Base-by-base conservation (phyloP, 92 coral and sea anemone species). In the Nematostella vectensis region DNA sequence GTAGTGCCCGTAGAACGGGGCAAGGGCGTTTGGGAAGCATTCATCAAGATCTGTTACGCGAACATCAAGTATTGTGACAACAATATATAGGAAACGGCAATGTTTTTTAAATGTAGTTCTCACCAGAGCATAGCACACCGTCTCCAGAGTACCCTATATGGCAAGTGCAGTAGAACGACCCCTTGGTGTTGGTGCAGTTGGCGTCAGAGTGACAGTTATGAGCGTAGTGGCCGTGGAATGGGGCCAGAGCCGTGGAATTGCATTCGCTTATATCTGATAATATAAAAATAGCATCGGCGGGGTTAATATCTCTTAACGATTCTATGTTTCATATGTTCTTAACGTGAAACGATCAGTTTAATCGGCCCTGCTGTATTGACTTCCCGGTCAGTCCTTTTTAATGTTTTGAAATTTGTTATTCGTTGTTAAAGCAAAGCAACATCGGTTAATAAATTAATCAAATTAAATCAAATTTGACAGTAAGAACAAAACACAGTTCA, bases 161-260 rank as follows among this genome's bases (percentile, higher is more conserved):
- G 48, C 77, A 76, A 11, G 81, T 59, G 29, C 80, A 68, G 68
- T 38, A 75, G 70, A 68, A 75, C 55, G 77, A 61, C 15, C 77
- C 81, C 56, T 68, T 68, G 39, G 81, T 74, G 68, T 74, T 74
- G 62, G 81, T 74, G 43, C 81, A 74, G 69, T 67, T 67, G 27
- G 81, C 54, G 50, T 74, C 75, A 65, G 26, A 31, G 54, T 75
- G 82, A 54, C 82, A 75, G 64, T 75, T 75, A 25, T 74, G 74
- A 13, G 69, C 59, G 27, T 57, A 54, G 49, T 71, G 74, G 11
- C 31, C 65, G 65, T 71, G 73, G 11, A 42, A 23, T 15, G 31
- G 28, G 21, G 84, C 68, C 2, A 78, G 66, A 19, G 37, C 74
- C 11, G 27, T 57, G 9, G 78, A 12, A 6, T 43, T 45, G 37